Evolutionary conservation across 2,888 invertebrate species (phyloP), one percentile per base, ranked within the genome.

Genomic region (Aphidius colemani): DNA sequence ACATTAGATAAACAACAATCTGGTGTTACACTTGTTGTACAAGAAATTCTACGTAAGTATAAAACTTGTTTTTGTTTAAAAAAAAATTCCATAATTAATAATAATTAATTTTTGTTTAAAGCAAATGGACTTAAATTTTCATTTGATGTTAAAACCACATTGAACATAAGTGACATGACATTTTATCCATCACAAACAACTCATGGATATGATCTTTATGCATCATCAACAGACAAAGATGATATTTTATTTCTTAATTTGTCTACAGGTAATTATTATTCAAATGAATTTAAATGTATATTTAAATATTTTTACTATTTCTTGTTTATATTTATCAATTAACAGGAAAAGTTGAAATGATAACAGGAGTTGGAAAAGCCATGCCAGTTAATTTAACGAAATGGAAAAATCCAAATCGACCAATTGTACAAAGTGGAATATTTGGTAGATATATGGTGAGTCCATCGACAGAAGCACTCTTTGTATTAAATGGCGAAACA

Each of bases 401-500:
- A 75, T 90, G 90, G 89, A 86, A 85, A 63, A 87, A 87, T 74
- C 87, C 88, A 11, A 88, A 87, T 76, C 84, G 90, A 72, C 88
- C 88, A 53, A 88, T 91, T 69, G 86, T 87, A 66, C 87, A 87
- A 65, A 89, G 90, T 69, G 89, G 90, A 65, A 83, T 89, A 57
- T 90, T 91, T 79, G 90, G 90, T 51, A 88, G 89, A 74, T 91
- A 88, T 79, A 87, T 92, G 85, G 88, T 90, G 67, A 89, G 90
- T 46, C 89, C 90, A 1, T 88, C 90, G 61, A 88, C 86, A 75
- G 88, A 89, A 72, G 88, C 90, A 10, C 83, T 90, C 43, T 88
- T 90, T 79, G 88, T 91, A 51, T 84, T 91, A 66, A 90, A 91
- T 77, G 90, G 90, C 8, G 86, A 88, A 72, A 88, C 88, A 67